Evolutionary conservation across 2,888 invertebrate species (phyloP).

Genomic region (Sarcophaga caerulescens): DNA sequence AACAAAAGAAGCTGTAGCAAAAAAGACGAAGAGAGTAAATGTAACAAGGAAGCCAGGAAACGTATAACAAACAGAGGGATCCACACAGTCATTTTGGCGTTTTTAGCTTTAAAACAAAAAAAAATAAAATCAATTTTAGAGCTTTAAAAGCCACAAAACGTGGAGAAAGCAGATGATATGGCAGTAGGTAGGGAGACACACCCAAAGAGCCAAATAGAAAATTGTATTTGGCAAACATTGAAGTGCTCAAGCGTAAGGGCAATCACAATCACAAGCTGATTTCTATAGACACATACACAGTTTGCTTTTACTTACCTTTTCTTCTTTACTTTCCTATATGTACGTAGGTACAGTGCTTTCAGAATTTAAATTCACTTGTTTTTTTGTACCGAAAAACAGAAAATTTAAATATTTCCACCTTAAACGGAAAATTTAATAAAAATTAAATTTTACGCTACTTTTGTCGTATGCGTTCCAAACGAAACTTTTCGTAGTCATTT

Average conservation of each 20-base stretch:
- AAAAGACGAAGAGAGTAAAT: slow-evolving; percentile 8
- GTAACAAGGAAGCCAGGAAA: slow-evolving; percentile 47
- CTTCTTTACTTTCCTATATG: neutral
- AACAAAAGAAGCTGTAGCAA: slow-evolving; percentile 44
- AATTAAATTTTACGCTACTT: slow-evolving; percentile 28
- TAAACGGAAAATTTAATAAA: slow-evolving; percentile 41
- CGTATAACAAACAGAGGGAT: slow-evolving; percentile 48
- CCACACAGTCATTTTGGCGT: neutral
- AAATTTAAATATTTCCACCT: slow-evolving; percentile 8
- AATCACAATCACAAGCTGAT: slow-evolving; percentile 17
- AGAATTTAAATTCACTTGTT: neutral
- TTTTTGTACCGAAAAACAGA: neutral
- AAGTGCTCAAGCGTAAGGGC: slow-evolving; percentile 49
- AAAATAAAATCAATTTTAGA: slow-evolving; percentile 42
- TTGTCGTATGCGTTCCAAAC: slow-evolving; percentile 10
- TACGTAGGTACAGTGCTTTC: neutral
- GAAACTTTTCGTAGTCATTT: slow-evolving; percentile 43
- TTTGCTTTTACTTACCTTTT: neutral
- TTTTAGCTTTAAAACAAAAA: slow-evolving; percentile 16
- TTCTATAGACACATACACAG: neutral
- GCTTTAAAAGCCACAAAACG: slow-evolving; percentile 56
- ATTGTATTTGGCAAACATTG: slow-evolving; percentile 24
- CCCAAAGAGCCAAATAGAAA: slow-evolving; percentile 34
- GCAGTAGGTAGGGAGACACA: slow-evolving; percentile 38
- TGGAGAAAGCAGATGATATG: slow-evolving; percentile 1